A percentile compares a stretch with the other conserved stretches of the same genome.
These are phyloP conservation scores for Enteromius fasciolatus DNA, from an alignment of 2,797 vertebrate genomes.

Conservation along the genomic window DNA sequence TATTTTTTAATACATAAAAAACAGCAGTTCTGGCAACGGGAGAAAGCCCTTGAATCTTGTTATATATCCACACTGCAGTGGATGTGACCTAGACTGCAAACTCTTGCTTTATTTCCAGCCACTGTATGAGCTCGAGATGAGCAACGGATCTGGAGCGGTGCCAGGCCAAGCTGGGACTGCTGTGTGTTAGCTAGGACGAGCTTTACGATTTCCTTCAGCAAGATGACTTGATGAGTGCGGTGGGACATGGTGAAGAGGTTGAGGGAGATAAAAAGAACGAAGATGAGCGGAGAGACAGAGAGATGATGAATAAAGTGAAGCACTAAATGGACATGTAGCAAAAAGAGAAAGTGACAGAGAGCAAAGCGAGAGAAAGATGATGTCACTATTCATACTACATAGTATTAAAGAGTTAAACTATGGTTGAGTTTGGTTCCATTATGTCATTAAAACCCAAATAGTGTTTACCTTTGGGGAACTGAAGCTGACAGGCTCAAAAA, in stretches of 20 bases:
- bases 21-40: neutral
- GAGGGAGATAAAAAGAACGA: neutral
- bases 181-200: constrained; percentile 13
- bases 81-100: constrained; percentile 5
- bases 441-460: neutral
- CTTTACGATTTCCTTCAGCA: constrained; percentile 40
- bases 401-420: neutral
- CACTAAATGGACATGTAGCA: constrained; percentile 20
- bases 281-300: constrained; percentile 6
- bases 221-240: constrained; percentile 58
- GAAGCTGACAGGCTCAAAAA: neutral
- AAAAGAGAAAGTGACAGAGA: neutral
- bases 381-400: neutral
- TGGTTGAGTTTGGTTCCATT: neutral
- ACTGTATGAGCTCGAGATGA: constrained; percentile 4
- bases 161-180: neutral
- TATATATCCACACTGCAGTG: constrained; percentile 9
- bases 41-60: constrained; percentile 1
- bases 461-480: neutral
- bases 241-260: constrained; percentile 48
- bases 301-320: constrained; percentile 30
- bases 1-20: neutral
- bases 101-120: constrained; percentile 29
- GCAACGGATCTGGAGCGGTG: neutral
- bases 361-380: neutral